Evolutionary conservation across 2,113 vertebrate species (phyloP).

Genomic region (Regulus satrapa): DNA sequence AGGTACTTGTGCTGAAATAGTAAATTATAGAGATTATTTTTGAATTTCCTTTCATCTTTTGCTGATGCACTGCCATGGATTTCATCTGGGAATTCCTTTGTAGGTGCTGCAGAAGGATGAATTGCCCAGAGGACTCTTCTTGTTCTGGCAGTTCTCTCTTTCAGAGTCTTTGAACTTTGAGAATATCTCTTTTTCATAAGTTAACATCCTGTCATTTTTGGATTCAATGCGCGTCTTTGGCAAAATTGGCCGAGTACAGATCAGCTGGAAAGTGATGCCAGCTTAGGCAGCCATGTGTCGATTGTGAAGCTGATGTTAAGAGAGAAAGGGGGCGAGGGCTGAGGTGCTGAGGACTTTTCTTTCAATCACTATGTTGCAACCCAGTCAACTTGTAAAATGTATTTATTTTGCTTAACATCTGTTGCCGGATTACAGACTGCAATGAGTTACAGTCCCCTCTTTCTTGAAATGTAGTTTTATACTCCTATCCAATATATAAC

Average conservation of each 20-base stretch:
- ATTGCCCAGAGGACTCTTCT: neutral
- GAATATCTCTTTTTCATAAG: neutral
- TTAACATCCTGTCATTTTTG: neutral
- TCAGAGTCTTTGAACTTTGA: neutral
- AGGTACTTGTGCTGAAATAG: neutral
- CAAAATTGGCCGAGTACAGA: neutral
- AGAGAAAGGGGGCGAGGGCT: neutral
- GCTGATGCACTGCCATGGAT: neutral
- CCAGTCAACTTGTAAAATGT: neutral
- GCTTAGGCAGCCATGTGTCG: neutral
- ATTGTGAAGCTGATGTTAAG: neutral
- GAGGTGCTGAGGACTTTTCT: neutral
- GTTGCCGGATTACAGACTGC: neutral
- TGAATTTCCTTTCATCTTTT: neutral
- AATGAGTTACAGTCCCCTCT: neutral
- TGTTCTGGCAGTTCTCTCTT: neutral
- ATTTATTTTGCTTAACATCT: neutral
- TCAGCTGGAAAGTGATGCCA: neutral
- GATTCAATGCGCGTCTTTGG: neutral
- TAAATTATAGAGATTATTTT: neutral
- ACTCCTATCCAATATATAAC: neutral
- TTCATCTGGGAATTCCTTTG: neutral
- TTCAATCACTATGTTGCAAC: accelerated
- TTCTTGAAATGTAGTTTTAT: neutral
- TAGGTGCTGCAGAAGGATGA: neutral